phyloP scores from a whole-genome alignment of 2,888 invertebrate species.

The Sarcophaga rosellei region DNA sequence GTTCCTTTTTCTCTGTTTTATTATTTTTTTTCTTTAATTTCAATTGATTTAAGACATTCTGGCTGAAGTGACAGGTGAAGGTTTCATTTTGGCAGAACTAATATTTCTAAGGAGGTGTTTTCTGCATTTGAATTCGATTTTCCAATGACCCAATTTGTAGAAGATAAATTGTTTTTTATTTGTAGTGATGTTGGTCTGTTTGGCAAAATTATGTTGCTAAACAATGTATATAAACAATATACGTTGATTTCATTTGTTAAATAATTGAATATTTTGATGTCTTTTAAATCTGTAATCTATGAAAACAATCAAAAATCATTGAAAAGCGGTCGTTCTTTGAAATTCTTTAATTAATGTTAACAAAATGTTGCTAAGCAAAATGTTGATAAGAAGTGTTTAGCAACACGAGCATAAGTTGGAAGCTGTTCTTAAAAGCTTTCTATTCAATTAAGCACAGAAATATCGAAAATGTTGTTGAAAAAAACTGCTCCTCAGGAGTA shows the following conservation, averaged over 20 bases:
- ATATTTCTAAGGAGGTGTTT: background rate
- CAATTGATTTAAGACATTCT: background rate
- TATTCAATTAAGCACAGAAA: no score
- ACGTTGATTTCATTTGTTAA: background rate
- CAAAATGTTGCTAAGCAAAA: background rate
- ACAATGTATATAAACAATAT: background rate
- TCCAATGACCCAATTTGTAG: conserved; percentile 45
- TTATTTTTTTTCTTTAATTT: background rate
- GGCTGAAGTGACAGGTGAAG: conserved; percentile 19
- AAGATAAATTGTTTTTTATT: conserved; percentile 39
- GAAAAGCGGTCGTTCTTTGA: background rate
- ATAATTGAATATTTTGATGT: background rate
- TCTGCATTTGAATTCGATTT: conserved; percentile 15
- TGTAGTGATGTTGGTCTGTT: conserved; percentile 12
- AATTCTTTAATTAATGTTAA: background rate
- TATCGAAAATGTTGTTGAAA: no score
- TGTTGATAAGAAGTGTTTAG: background rate
- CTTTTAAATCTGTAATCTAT: no score
- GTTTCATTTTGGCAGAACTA: conserved; percentile 29
- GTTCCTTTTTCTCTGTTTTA: background rate
- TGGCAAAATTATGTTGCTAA: background rate
- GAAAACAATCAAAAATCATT: no score
- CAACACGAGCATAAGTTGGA: background rate
- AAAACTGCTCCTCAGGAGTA: no score
- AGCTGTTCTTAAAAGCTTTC: no score